phyloP scores from a whole-genome alignment of 2,113 vertebrate genomes.

The Ammospiza caudacuta region DNA sequence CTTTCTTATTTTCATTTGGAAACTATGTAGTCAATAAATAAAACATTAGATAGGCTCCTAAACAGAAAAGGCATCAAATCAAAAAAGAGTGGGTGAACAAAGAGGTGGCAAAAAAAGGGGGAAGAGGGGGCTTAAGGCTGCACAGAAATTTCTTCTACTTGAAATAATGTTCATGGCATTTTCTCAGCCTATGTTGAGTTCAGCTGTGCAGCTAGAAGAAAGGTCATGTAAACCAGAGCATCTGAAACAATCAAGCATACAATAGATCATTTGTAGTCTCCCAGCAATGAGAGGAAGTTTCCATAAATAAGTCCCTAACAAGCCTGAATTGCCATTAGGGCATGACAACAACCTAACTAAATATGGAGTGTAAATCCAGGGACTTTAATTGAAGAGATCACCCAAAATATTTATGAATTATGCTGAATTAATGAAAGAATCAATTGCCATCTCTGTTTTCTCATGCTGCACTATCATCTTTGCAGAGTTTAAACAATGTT shows the following conservation, averaged over 20 bases:
- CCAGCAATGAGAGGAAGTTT: not conserved
- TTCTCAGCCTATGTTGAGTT: not conserved
- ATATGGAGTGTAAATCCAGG: not conserved
- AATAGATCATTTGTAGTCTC: not conserved
- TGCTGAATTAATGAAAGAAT: not conserved
- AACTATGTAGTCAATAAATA: not conserved
- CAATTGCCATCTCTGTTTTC: not conserved
- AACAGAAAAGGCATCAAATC: not conserved
- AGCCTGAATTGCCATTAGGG: not conserved
- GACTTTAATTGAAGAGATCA: not conserved
- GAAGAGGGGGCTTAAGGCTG: not conserved
- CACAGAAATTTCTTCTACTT: not conserved
- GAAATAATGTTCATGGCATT: not conserved
- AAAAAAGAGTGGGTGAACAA: not conserved
- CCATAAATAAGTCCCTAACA: not conserved
- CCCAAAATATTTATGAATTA: not conserved
- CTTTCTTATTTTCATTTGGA: not conserved
- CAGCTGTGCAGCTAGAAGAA: not conserved
- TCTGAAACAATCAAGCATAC: not conserved
- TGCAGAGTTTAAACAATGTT: not conserved
- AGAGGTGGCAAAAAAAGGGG: not conserved
- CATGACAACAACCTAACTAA: not conserved
- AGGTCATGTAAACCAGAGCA: not conserved
- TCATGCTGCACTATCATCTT: not conserved
- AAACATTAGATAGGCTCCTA: not conserved